Percentiles rank a stretch among this genome's conserved stretches.
These are phyloP conservation scores for Thalassophryne amazonica DNA, from an alignment of 2,797 vertebrate species.

Conservation along the genomic window DNA sequence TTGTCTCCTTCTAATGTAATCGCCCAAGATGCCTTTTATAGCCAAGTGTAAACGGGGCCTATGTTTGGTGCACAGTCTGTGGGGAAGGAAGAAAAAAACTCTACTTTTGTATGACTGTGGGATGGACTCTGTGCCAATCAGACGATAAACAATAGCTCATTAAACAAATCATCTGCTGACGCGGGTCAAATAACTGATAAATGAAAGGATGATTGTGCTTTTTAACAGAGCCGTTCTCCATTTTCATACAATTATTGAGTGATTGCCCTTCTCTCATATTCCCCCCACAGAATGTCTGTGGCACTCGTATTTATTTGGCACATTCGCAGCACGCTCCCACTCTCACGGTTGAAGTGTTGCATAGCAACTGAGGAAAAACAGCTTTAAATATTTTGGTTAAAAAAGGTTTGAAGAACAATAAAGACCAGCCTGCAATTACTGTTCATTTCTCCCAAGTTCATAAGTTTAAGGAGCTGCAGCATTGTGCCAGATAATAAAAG, in stretches of 20 bases:
- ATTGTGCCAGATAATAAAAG: slow-evolving; percentile 70
- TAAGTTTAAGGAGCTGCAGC: slow-evolving; percentile 72
- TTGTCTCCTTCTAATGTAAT: no score
- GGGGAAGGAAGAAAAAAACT: slow-evolving; percentile 1
- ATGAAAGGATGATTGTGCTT: slow-evolving; percentile 64
- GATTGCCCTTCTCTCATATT: slow-evolving; percentile 58
- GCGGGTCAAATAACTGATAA: slow-evolving; percentile 53
- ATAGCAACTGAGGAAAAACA: slow-evolving; percentile 80
- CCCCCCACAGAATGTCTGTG: slow-evolving; percentile 65
- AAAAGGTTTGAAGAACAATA: slow-evolving; percentile 78
- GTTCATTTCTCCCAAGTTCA: slow-evolving; percentile 76
- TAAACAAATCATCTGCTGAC: slow-evolving; percentile 45
- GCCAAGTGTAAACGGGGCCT: slow-evolving; percentile 26
- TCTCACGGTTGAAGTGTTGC: slow-evolving; percentile 78
- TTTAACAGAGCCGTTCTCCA: slow-evolving; percentile 49
- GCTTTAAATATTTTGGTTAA: slow-evolving; percentile 81
- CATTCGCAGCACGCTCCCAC: slow-evolving; percentile 75
- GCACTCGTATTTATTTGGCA: slow-evolving; percentile 74
- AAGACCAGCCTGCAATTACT: slow-evolving; percentile 79
- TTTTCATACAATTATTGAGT: slow-evolving; percentile 50
- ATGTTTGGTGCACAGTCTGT: slow-evolving; percentile 7
- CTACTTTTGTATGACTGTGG: slow-evolving; percentile 12
- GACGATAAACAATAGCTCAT: slow-evolving; percentile 56
- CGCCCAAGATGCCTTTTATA: slow-evolving; percentile 24
- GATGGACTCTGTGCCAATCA: slow-evolving; percentile 24